Base-by-base conservation (phyloP, 2,797 vertebrate genomes). In the Aselliscus stoliczkanus region DNA sequence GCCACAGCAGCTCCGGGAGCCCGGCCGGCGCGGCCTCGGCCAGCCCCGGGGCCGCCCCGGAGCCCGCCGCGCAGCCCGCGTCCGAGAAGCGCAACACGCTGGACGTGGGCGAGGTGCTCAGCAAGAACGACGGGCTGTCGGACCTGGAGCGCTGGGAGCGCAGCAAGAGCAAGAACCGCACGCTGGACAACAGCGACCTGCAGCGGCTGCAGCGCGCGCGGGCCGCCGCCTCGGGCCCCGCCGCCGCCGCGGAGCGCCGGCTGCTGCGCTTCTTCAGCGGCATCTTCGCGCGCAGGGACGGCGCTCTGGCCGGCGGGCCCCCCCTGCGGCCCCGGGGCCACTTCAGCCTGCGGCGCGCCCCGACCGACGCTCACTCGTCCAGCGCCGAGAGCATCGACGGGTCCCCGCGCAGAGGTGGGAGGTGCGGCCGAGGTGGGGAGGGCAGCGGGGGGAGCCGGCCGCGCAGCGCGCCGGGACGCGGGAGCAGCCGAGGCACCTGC, bases 101-200 rank as follows among this genome's bases (percentile, higher is more conserved):
- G 97, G 99, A 99, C 52, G 98, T 99, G 7, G 99, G 99, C 0
- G 99, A 99, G 79, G 98, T 99, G 88, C 98, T 99, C 4, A 98
- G 98, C 97, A 98, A 98, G 97, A 98, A 97, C 0, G 99, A 99
- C 64, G 97, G 98, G 17, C 97, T 98, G 60, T 97, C 98, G 0
- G 99, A 99, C 73, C 97, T 98, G 96, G 98, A 98, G 98, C 98
- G 99, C 88, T 98, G 98, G 98, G 99, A 99, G 90, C 96, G 99
- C 15, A 98, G 98, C 77, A 98, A 98, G 27, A 98, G 97, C 96
- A 99, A 99, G 98, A 99, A 99, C 98, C 98, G 99, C 65, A 99
- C 99, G 0, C 98, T 99, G 97, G 99, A 99, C 98, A 99, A 99
- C 98, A 99, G 99, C 76, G 99, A 99, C 97, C 98, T 99, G 96